phyloP scores from a whole-genome alignment of 2,113 vertebrate species.

The Perognathus longimembris region DNA sequence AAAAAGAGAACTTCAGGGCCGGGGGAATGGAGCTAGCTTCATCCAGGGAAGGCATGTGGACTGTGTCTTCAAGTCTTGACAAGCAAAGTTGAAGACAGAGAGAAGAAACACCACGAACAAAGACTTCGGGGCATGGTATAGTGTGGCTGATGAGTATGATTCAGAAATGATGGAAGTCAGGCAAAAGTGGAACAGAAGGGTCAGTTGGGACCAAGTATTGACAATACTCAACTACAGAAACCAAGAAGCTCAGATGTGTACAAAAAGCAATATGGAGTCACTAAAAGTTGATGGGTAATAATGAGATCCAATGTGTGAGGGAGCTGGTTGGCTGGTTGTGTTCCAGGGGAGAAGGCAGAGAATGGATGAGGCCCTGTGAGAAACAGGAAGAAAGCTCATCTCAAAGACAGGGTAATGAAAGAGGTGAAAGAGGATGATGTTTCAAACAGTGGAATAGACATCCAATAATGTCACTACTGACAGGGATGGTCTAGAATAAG shows the following conservation, averaged over 20 bases:
- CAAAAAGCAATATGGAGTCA: not conserved
- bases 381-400: not conserved
- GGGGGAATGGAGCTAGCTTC: constrained; percentile 14
- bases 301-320: not conserved
- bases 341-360: constrained; percentile 27
- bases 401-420: not conserved
- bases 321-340: not conserved
- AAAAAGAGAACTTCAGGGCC: constrained; percentile 43
- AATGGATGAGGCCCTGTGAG: not conserved
- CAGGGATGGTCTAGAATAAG: not conserved
- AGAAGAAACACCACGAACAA: not conserved
- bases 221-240: not conserved
- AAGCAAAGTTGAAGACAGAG: constrained; percentile 40
- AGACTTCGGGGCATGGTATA: not conserved
- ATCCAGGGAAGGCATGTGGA: not conserved
- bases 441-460: not conserved
- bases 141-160: not conserved
- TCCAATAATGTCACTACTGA: not conserved
- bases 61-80: constrained; percentile 50
- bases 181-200: not conserved
- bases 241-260: not conserved
- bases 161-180: not conserved
- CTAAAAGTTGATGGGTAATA: not conserved
- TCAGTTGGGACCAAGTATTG: not conserved
- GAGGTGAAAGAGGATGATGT: not conserved